Conservation (phyloP, 2,888 invertebrate species). For the Cataglyphis altisquamis region DNA sequence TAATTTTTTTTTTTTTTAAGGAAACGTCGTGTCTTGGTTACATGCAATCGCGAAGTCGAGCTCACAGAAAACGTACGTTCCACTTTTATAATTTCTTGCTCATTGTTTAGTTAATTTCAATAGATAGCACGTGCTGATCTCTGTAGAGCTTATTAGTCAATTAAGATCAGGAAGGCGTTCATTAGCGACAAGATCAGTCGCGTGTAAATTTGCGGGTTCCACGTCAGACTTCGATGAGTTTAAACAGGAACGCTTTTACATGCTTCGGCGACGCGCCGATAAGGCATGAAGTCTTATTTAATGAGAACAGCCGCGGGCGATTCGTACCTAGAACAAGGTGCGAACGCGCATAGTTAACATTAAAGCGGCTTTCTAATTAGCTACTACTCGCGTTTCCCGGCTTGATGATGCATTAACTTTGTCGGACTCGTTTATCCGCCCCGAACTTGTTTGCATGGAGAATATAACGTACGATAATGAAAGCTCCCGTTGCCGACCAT, state of each 20-base stretch:
- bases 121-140: background rate
- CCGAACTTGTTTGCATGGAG: slow-evolving; percentile 19
- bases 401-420: slow-evolving; percentile 57
- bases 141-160: background rate
- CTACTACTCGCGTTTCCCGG: slow-evolving; percentile 57
- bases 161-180: slow-evolving; percentile 9
- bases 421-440: slow-evolving; percentile 13
- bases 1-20: background rate
- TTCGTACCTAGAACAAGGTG: slow-evolving; percentile 46
- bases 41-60: background rate
- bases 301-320: slow-evolving; percentile 37
- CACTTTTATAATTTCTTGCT: background rate
- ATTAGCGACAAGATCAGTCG: slow-evolving; percentile 31
- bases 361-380: slow-evolving; percentile 68
- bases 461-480: slow-evolving; percentile 51
- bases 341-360: slow-evolving; percentile 62
- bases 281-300: slow-evolving; percentile 52
- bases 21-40: slow-evolving; percentile 5
- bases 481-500: slow-evolving; percentile 59
- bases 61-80: background rate
- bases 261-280: slow-evolving; percentile 31
- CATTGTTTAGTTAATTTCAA: background rate
- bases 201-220: slow-evolving; percentile 22
- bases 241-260: slow-evolving; percentile 34
- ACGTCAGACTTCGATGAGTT: background rate